A percentile compares a stretch with the other conserved stretches of the same genome.
Conservation (phyloP, 2,113 vertebrate species). For the Misgurnus mizolepis region DNA sequence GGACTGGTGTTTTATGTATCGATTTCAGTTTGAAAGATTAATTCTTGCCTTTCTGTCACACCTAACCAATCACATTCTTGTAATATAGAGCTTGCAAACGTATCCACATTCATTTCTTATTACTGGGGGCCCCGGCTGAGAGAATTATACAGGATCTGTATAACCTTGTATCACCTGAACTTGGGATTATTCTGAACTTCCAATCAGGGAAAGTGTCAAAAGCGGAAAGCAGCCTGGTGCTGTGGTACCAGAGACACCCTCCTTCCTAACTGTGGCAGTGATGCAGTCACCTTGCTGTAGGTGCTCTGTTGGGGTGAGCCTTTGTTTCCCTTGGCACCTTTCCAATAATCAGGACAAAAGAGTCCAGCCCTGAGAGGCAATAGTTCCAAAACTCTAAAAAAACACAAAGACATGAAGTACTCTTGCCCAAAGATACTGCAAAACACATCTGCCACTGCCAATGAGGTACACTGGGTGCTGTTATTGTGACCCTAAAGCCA, state of each 20-base stretch:
- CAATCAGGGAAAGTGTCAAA: conserved; percentile 19
- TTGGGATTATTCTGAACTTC: neutral
- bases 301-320: neutral
- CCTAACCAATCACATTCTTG: conserved; percentile 42
- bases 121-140: conserved; percentile 26
- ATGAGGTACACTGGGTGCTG: neutral
- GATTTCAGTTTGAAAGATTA: conserved; percentile 43
- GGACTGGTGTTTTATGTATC: conserved; percentile 46
- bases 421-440: conserved; percentile 4
- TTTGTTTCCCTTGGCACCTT: conserved; percentile 23
- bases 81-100: conserved; percentile 31
- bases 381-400: neutral
- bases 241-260: conserved; percentile 1
- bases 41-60: conserved; percentile 33
- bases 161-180: conserved; percentile 14
- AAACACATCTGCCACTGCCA: neutral
- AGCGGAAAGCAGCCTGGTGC: conserved; percentile 1
- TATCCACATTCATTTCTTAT: conserved; percentile 42
- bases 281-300: conserved; percentile 50
- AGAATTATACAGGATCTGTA: conserved; percentile 29
- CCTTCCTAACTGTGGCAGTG: neutral
- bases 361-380: conserved; percentile 11
- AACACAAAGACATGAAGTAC: conserved; percentile 1
- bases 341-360: conserved; percentile 48
- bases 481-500: neutral